These are phyloP conservation scores for Ptiloglossa arizonensis DNA, from an alignment of 1,140 invertebrate genomes.

Conservation along the genomic window DNA sequence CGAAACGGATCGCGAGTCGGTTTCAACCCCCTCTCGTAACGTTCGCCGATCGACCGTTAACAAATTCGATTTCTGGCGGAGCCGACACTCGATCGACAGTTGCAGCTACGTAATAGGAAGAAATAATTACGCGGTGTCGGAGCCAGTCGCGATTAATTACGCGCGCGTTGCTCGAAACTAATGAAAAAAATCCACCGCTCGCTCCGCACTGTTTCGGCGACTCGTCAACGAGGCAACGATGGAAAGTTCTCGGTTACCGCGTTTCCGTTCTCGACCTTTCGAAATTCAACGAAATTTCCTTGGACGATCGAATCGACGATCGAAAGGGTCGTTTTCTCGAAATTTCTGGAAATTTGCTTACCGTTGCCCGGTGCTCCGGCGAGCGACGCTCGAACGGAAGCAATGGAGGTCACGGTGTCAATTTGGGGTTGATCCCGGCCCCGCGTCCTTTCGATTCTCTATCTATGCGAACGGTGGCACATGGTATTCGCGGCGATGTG, in stretches of 20 bases:
- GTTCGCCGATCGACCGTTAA: slow-evolving; percentile 30
- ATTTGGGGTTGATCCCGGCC: slow-evolving; percentile 53
- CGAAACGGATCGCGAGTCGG: slow-evolving; percentile 12
- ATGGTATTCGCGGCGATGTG: slow-evolving; percentile 69
- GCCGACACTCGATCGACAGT: slow-evolving; percentile 72
- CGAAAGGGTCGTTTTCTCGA: neutral
- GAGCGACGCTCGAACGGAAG: slow-evolving; percentile 20
- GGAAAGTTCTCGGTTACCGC: neutral
- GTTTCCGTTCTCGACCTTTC: neutral
- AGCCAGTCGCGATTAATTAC: slow-evolving; percentile 21
- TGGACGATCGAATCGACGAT: neutral
- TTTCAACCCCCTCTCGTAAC: neutral
- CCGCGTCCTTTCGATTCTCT: slow-evolving; percentile 35
- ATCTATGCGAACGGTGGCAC: slow-evolving; percentile 71
- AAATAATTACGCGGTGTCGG: slow-evolving; percentile 53
- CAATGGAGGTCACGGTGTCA: slow-evolving; percentile 63
- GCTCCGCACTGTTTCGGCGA: slow-evolving; percentile 1
- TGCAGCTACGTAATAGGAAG: slow-evolving; percentile 71
- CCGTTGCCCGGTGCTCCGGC: neutral
- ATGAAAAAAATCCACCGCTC: neutral
- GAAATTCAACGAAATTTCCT: neutral
- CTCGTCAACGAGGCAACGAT: slow-evolving; percentile 21
- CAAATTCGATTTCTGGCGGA: slow-evolving; percentile 45
- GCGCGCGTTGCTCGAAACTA: slow-evolving; percentile 37
- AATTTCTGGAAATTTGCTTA: neutral